These are phyloP conservation scores for Beaufortia kweichowensis DNA, from an alignment of 2,113 vertebrate genomes.

Conservation along the genomic window DNA sequence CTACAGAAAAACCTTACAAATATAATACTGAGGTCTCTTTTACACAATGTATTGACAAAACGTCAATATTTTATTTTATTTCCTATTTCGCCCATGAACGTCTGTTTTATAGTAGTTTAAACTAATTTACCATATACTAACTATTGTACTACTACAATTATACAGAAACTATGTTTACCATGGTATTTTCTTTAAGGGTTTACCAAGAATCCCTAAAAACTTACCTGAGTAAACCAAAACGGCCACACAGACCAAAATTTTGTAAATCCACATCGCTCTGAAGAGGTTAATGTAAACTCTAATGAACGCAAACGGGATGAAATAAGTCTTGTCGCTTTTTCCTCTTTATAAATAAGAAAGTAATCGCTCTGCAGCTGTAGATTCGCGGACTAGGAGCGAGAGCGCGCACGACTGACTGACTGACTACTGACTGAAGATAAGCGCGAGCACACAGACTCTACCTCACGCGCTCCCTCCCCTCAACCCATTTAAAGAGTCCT, in stretches of 20 bases:
- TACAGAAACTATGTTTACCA: too few relatives aligned
- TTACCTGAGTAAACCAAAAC: slow-evolving; percentile 59
- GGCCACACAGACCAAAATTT: slow-evolving; percentile 49
- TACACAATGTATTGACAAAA: too few relatives aligned
- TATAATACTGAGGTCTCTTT: too few relatives aligned
- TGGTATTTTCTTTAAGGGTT: neutral
- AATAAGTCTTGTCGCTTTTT: neutral
- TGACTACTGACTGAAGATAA: slow-evolving; percentile 31
- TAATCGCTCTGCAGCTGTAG: neutral
- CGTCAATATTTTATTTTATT: too few relatives aligned
- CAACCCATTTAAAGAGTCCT: slow-evolving; percentile 35
- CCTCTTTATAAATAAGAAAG: neutral
- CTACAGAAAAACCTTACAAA: too few relatives aligned
- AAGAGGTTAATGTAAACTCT: neutral
- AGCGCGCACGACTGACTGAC: neutral
- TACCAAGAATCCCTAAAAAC: slow-evolving; percentile 11
- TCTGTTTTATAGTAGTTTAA: too few relatives aligned
- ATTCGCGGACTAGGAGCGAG: neutral
- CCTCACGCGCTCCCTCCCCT: slow-evolving; percentile 33
- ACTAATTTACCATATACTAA: too few relatives aligned
- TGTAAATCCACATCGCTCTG: slow-evolving; percentile 61
- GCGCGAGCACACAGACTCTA: slow-evolving; percentile 13
- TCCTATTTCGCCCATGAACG: too few relatives aligned
- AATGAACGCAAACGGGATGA: neutral
- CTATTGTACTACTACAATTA: too few relatives aligned